These are phyloP conservation scores for Hartigia nigra DNA, from an alignment of 2,888 invertebrate genomes.

Conservation along the genomic window DNA sequence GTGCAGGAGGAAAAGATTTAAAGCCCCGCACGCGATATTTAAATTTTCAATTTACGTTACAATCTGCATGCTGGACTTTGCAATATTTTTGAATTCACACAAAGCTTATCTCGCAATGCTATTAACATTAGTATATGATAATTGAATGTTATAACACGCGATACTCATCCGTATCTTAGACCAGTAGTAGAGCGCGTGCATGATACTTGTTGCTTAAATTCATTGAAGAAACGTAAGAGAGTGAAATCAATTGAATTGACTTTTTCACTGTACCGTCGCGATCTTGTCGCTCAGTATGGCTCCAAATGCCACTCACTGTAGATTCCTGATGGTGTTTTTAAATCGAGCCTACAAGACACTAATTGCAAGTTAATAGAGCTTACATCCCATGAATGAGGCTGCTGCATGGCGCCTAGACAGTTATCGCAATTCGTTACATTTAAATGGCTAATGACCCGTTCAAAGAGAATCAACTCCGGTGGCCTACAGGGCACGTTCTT, in stretches of 20 bases:
- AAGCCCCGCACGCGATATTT: background rate
- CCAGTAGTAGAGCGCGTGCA: background rate
- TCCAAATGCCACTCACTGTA: background rate
- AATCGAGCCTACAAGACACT: background rate
- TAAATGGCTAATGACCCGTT: background rate
- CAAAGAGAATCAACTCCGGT: conserved; percentile 4
- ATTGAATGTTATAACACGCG: background rate
- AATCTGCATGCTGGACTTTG: background rate
- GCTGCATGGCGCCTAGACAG: background rate
- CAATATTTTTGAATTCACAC: background rate
- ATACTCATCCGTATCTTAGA: background rate
- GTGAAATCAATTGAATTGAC: background rate
- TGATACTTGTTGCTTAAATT: background rate
- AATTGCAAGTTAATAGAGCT: conserved; percentile 3
- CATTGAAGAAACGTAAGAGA: background rate
- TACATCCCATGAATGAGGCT: background rate
- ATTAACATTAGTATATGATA: background rate
- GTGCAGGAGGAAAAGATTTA: background rate
- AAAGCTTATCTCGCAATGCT: background rate
- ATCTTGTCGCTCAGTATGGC: background rate
- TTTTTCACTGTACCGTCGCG: background rate
- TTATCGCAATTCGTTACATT: conserved; percentile 6
- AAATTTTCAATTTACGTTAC: background rate
- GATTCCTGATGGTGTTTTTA: background rate
- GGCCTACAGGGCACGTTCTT: background rate